A percentile compares a stretch with the other conserved stretches of the same genome.
These are phyloP conservation scores for Ormyrus labotus DNA, from an alignment of 2,888 invertebrate species.

Conservation along the genomic window DNA sequence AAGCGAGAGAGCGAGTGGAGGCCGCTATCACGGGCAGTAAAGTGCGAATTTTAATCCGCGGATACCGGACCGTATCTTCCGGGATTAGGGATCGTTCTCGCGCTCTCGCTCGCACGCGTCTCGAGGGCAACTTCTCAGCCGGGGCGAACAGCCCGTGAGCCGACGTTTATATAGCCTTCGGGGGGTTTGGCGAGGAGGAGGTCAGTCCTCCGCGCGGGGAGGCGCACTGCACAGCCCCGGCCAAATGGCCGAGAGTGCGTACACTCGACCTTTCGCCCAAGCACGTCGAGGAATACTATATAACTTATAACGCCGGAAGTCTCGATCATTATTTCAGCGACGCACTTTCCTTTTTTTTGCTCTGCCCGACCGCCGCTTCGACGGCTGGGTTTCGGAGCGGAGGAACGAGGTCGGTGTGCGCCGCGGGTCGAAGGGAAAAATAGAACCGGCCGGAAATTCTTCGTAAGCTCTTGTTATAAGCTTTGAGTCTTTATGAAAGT, in stretches of 20 bases:
- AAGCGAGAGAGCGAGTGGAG: not conserved
- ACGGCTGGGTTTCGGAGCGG: constrained; percentile 24
- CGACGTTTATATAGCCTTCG: constrained; percentile 30
- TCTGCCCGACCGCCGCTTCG: not conserved
- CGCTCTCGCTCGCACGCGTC: not conserved
- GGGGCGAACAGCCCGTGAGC: not conserved
- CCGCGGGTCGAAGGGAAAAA: constrained; percentile 5
- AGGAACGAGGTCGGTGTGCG: constrained; percentile 1
- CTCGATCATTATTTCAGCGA: not conserved
- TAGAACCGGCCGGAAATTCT: constrained; percentile 21
- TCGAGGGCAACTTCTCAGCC: constrained; percentile 32
- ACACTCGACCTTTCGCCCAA: constrained; percentile 9
- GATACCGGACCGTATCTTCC: constrained; percentile 71
- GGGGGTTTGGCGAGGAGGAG: constrained; percentile 5
- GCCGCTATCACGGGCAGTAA: constrained; percentile 64
- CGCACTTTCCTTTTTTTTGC: not conserved
- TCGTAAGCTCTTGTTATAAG: constrained; percentile 47
- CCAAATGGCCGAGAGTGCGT: constrained; percentile 35
- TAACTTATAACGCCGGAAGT: not conserved
- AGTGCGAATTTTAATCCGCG: constrained; percentile 73
- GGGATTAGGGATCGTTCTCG: constrained; percentile 66
- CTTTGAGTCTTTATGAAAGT: constrained; percentile 40
- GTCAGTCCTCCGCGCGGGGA: not conserved
- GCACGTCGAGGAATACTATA: not conserved
- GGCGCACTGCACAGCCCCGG: not conserved